Evolutionary conservation across 2,113 vertebrate species (phyloP), one percentile per base, ranked within the genome.

Genomic region (Oriolus oriolus): DNA sequence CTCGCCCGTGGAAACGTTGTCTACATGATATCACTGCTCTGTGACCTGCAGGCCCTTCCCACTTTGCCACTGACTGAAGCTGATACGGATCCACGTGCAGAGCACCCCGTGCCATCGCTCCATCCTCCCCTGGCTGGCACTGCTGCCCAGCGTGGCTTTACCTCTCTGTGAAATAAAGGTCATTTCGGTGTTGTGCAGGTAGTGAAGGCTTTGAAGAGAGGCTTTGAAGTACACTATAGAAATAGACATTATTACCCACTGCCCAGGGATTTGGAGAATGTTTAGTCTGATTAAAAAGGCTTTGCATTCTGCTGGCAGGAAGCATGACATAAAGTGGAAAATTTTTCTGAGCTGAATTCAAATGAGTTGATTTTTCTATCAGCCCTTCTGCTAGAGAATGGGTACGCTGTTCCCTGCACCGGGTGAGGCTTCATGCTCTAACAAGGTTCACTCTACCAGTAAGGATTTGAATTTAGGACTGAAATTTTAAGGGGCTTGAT

Each of bases 261-360:
- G 94, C 89, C 93, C 89, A 91, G 90, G 93, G 95, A 87, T 80
- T 93, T 90, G 90, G 93, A 91, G 75, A 65, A 87, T 91, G 90
- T 90, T 97, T 95, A 92, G 84, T 87, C 75, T 91, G 92, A 91
- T 96, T 91, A 95, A 97, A 90, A 91, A 85, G 90, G 68, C 92
- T 93, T 88, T 93, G 95, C 93, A 73, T 96, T 96, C 87, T 83
- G 81, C 93, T 87, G 93, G 95, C 93, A 89, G 91, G 74, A 94
- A 95, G 85, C 82, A 79, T 84, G 73, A 86, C 60, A 95, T 74
- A 73, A 94, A 96, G 85, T 90, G 78, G 78, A 91, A 90, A 94
- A 87, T 80, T 91, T 77, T 94, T 90, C 89, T 89, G 94, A 93
- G 91, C 87, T 93, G 95, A 97, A 94, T 96, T 90, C 84, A 95